Conservation (phyloP, 2,888 invertebrate species). For the Copidosoma aretas region DNA sequence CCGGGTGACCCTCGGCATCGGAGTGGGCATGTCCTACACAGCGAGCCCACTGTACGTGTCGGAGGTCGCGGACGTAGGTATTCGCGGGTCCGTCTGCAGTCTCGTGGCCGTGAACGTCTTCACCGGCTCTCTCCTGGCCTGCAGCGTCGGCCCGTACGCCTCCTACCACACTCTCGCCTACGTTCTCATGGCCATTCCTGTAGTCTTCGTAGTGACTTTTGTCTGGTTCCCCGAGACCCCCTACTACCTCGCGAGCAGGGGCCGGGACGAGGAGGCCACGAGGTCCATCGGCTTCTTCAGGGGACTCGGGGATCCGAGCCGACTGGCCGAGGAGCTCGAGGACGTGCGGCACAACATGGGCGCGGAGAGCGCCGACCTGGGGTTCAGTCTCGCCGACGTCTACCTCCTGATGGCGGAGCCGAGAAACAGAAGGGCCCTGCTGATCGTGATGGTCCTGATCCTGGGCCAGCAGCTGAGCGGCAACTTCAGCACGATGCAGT, state of each 20-base stretch:
- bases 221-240: constrained; percentile 59
- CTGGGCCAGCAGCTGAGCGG: constrained; percentile 60
- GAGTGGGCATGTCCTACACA: constrained; percentile 59
- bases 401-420: constrained; percentile 49
- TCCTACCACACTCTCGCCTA: constrained; percentile 47
- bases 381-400: constrained; percentile 41
- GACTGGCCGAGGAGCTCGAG: constrained; percentile 45
- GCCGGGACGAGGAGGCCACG: constrained; percentile 49
- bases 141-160: constrained; percentile 55
- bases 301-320: constrained; percentile 43
- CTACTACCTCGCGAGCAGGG: constrained; percentile 53
- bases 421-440: constrained; percentile 52
- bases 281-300: constrained; percentile 54
- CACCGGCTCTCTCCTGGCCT: constrained; percentile 57
- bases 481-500: constrained; percentile 58
- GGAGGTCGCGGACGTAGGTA: constrained; percentile 57
- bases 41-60: constrained; percentile 60
- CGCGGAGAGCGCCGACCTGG: constrained; percentile 38
- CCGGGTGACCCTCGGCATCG: constrained; percentile 55
- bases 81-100: constrained; percentile 58
- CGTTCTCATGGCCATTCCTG: constrained; percentile 49
- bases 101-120: constrained; percentile 59
- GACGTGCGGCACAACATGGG: constrained; percentile 46
- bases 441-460: constrained; percentile 54
- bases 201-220: constrained; percentile 53